Base-by-base conservation (phyloP, 2,113 vertebrate species). In the Emberiza fucata region DNA sequence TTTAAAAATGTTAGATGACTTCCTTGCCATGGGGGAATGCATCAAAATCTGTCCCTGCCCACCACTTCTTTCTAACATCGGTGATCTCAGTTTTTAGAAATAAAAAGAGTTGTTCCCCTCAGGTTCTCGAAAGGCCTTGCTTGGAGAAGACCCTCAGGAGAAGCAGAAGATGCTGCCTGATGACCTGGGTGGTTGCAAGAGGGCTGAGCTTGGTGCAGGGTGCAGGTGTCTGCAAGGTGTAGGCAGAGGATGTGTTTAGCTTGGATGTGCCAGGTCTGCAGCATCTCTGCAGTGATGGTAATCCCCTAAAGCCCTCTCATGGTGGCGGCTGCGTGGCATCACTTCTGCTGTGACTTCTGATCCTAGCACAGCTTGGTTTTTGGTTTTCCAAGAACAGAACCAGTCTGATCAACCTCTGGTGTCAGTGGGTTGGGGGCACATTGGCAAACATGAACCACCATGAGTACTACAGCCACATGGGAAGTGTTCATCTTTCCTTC, bases 391-490 rank as follows among this genome's bases (percentile, higher is more conserved):
- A 35, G 64, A 64, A 7, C 20, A 28, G 40, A 42, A 27, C 5
- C 8, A 27, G 20, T 31, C 45, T 23, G 69, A 45, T n/a, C 2
- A 8, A 2, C 20, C 15, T 54, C 11, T 64, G 44, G 33, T 12
- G 10, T 31, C 13, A 0, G 4, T 20, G 20, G 8, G 5, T 10
- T 45, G 29, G 40, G 10, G 23, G 5, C 44, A 47, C 4, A 0
- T 2, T 70, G 2, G 1, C 40, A 73, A 60, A 25, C 14, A 42
- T 0, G 0, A 59, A 14, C n/a, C 1, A 7, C 28, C 35, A 7
- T 2, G 8, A 45, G 13, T 63, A 6, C 23, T 48, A 4, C 50
- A n/a, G 17, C 37, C 12, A 1, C 0, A 0, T 16, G 17, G 8
- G 27, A 54, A 65, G 33, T 2, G 13, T 25, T 81, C 23, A 5